A percentile compares a stretch with the other conserved stretches of the same genome.
These are phyloP conservation scores for Noctua pronuba DNA, from an alignment of 2,888 invertebrate genomes.

Conservation along the genomic window DNA sequence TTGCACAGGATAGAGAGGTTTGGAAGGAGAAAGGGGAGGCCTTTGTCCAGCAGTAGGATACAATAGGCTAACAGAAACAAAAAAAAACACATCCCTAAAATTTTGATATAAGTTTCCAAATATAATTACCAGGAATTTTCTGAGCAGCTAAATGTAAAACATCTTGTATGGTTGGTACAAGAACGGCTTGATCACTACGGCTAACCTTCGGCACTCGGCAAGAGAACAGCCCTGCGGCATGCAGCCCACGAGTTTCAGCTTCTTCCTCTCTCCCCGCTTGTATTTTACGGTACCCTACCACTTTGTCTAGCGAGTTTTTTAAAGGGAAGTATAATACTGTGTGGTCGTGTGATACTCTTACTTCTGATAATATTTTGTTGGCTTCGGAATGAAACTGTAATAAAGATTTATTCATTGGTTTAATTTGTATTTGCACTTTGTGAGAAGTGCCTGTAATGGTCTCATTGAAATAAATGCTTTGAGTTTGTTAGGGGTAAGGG, in stretches of 20 bases:
- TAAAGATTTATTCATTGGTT: constrained; percentile 20
- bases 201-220: constrained; percentile 80
- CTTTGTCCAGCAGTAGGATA: neutral
- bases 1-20: neutral
- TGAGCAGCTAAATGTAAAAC: constrained; percentile 84
- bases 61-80: neutral
- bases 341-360: constrained; percentile 88
- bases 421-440: too few species aligned
- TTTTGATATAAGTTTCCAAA: constrained; percentile 32
- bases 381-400: constrained; percentile 86
- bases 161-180: constrained; percentile 87
- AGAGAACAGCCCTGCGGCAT: constrained; percentile 84
- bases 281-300: constrained; percentile 92
- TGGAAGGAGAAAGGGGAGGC: neutral
- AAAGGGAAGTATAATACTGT: constrained; percentile 92
- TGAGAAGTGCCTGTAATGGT: too few species aligned
- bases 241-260: constrained; percentile 77
- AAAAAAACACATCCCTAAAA: neutral
- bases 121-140: constrained; percentile 86
- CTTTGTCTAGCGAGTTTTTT: constrained; percentile 89
- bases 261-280: constrained; percentile 86
- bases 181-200: constrained; percentile 85
- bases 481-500: neutral
- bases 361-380: constrained; percentile 88
- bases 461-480: too few species aligned